Percentiles rank a stretch among this genome's conserved stretches.
phyloP scores from a whole-genome alignment of 2,113 vertebrate genomes.

The Orycteropus afer region DNA sequence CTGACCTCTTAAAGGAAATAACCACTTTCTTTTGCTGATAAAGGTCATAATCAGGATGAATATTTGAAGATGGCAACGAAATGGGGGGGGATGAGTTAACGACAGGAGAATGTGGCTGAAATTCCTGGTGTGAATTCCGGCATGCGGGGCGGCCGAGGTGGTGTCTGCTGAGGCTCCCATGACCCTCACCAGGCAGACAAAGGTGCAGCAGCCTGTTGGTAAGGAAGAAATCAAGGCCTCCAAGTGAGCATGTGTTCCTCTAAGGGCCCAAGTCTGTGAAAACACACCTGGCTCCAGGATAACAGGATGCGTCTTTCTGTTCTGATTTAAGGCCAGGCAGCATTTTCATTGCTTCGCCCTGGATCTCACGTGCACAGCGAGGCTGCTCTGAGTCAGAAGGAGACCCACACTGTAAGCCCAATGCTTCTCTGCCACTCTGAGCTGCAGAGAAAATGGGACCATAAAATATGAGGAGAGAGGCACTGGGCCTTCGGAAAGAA shows the following conservation, averaged over 20 bases:
- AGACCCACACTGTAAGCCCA: background rate
- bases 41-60: background rate
- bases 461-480: constrained; percentile 2
- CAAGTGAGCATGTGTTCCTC: fast-evolving
- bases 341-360: background rate
- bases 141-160: background rate
- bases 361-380: fast-evolving
- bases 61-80: background rate
- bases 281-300: background rate
- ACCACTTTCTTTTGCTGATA: background rate
- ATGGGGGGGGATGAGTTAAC: fast-evolving
- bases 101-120: background rate
- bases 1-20: background rate
- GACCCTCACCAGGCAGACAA: fast-evolving
- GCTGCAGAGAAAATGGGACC: constrained; percentile 64
- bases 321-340: constrained; percentile 53
- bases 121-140: background rate
- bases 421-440: background rate
- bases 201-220: too few relatives aligned
- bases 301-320: background rate
- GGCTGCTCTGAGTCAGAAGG: background rate
- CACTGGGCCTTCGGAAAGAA: background rate
- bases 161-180: fast-evolving
- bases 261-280: background rate
- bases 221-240: background rate